phyloP scores from a whole-genome alignment of 2,113 vertebrate genomes.

The Sinocyclocheilus rhinocerous region DNA sequence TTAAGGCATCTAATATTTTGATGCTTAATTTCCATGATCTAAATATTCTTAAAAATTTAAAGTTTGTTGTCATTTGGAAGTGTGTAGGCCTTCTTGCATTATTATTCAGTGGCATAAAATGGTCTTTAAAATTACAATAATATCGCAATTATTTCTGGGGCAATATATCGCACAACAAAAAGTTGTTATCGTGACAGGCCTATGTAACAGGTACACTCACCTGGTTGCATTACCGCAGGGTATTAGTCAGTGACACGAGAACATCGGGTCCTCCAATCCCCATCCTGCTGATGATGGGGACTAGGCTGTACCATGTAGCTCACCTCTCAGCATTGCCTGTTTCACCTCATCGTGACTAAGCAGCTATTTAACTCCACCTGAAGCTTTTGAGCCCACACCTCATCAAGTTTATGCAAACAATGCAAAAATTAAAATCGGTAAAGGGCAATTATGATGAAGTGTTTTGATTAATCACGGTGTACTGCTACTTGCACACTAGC shows the following conservation, averaged over 20 bases:
- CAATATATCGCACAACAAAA: too few species aligned
- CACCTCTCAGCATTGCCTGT: neutral
- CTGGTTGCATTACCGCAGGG: slow-evolving; percentile 8
- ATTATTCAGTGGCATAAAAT: too few species aligned
- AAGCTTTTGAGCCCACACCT: neutral
- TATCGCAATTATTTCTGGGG: too few species aligned
- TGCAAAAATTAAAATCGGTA: neutral
- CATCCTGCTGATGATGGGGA: neutral
- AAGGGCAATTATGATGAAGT: neutral
- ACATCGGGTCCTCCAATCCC: neutral
- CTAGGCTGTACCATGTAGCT: neutral
- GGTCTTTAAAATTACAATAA: too few species aligned
- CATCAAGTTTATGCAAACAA: neutral
- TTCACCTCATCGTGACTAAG: slow-evolving; percentile 43
- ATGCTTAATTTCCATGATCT: too few species aligned
- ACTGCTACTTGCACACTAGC: neutral
- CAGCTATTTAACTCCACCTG: slow-evolving; percentile 13
- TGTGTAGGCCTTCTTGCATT: too few species aligned
- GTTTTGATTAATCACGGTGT: neutral
- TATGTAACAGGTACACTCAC: slow-evolving; percentile 21
- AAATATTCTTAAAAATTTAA: too few species aligned
- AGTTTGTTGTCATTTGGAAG: too few species aligned
- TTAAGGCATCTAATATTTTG: too few species aligned
- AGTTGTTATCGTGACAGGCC: too few species aligned
- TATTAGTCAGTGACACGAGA: slow-evolving; percentile 4